These are phyloP conservation scores for Thymallus thymallus DNA, from an alignment of 2,113 vertebrate species.

Conservation along the genomic window DNA sequence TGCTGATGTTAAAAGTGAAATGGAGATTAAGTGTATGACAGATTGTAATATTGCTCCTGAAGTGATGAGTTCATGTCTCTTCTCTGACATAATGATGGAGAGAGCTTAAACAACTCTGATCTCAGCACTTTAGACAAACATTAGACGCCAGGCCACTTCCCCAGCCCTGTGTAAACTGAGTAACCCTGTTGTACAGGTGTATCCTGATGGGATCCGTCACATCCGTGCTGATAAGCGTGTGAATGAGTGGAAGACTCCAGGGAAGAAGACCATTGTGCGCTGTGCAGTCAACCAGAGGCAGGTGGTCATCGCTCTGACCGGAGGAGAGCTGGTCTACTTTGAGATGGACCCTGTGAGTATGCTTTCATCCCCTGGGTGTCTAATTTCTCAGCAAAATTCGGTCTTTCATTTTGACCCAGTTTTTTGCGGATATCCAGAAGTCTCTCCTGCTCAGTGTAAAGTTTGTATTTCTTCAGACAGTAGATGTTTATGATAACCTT, in stretches of 20 bases:
- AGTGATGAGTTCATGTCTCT: no score
- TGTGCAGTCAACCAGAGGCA: constrained; percentile 98
- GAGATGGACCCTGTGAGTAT: constrained; percentile 96
- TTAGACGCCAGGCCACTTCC: background rate
- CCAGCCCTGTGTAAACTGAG: background rate
- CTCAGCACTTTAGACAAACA: no score
- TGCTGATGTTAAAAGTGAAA: no score
- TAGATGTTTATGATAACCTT: no score
- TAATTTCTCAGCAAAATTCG: background rate
- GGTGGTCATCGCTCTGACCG: constrained; percentile 97
- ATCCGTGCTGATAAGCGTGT: constrained; percentile 98
- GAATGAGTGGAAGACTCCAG: constrained; percentile 98
- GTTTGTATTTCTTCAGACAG: background rate
- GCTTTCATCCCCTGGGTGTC: background rate
- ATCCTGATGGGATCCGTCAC: constrained; percentile 96
- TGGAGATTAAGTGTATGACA: no score
- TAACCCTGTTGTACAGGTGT: constrained; percentile 77
- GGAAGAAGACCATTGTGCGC: constrained; percentile 96
- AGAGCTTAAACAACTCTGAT: no score
- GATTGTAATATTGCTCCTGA: no score
- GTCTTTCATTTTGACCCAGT: background rate
- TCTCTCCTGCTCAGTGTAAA: background rate
- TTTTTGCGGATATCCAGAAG: background rate
- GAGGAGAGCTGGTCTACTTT: constrained; percentile 97
- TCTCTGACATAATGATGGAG: no score